phyloP scores from a whole-genome alignment of 2,888 invertebrate genomes.

The Folsomia manolachei region DNA sequence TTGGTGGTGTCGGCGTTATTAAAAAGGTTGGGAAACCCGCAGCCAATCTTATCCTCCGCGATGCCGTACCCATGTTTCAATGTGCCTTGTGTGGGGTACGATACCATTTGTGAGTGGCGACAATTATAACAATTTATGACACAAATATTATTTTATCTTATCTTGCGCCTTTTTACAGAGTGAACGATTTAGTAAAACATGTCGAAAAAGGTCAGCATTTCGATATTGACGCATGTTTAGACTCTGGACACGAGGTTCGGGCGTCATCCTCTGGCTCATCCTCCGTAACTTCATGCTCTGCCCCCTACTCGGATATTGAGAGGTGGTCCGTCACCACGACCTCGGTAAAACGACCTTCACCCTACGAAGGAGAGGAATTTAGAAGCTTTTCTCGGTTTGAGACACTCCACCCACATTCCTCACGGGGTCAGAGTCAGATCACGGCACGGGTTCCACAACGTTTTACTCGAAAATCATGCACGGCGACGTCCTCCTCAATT shows the following conservation, averaged over 20 bases:
- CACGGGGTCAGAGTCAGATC: too few relatives aligned
- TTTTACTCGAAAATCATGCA: too few relatives aligned
- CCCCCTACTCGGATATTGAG: too few relatives aligned
- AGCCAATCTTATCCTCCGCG: neutral
- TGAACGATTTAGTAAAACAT: neutral
- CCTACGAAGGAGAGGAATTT: too few relatives aligned
- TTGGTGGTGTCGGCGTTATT: neutral
- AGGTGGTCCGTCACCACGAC: too few relatives aligned
- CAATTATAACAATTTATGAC: neutral
- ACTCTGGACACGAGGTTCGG: neutral
- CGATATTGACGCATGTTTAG: neutral
- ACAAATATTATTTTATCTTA: neutral
- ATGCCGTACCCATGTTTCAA: neutral
- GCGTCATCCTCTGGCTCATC: neutral
- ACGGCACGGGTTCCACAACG: too few relatives aligned
- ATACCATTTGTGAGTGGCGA: neutral
- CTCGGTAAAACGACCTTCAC: too few relatives aligned
- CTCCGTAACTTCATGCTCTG: neutral
- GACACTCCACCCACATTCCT: too few relatives aligned
- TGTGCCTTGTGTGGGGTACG: neutral
- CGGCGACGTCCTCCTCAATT: too few relatives aligned
- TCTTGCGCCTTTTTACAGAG: neutral
- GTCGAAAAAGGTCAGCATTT: neutral
- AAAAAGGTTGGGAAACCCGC: neutral
- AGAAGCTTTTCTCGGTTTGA: too few relatives aligned